Conservation (phyloP, 2,113 vertebrate genomes). For the Pachycephala philippinensis region DNA sequence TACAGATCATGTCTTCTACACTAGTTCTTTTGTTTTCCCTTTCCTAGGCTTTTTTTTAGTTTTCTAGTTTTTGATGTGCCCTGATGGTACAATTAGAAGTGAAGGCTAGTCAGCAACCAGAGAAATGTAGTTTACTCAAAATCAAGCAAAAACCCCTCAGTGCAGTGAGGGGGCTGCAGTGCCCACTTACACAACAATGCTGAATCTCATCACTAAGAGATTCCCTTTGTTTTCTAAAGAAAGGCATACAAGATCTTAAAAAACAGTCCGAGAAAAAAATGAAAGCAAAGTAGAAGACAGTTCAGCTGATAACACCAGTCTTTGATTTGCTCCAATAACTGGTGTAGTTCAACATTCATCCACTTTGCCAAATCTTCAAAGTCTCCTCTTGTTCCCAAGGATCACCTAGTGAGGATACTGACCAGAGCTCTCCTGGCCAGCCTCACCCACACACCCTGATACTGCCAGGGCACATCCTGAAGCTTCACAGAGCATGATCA, state of each 20-base stretch:
- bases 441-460: not conserved
- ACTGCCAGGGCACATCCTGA: not conserved
- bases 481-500: not conserved
- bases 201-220: not conserved
- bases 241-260: not conserved
- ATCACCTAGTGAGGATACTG: not conserved
- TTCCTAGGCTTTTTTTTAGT: not conserved
- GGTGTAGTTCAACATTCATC: not conserved
- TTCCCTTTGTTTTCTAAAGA: not conserved
- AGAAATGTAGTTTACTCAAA: not conserved
- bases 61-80: not conserved
- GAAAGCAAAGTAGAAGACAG: not conserved
- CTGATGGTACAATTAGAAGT: not conserved
- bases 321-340: not conserved
- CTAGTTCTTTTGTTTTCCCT: not conserved
- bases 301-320: not conserved
- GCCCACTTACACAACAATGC: not conserved
- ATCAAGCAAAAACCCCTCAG: not conserved
- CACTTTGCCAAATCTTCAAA: not conserved
- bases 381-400: not conserved
- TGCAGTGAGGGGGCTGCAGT: not conserved
- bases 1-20: not conserved
- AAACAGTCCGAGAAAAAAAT: not conserved
- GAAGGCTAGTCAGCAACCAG: not conserved
- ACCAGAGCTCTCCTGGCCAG: not conserved